Conservation (phyloP, 2,888 invertebrate species). For the Eupeodes latifasciatus region DNA sequence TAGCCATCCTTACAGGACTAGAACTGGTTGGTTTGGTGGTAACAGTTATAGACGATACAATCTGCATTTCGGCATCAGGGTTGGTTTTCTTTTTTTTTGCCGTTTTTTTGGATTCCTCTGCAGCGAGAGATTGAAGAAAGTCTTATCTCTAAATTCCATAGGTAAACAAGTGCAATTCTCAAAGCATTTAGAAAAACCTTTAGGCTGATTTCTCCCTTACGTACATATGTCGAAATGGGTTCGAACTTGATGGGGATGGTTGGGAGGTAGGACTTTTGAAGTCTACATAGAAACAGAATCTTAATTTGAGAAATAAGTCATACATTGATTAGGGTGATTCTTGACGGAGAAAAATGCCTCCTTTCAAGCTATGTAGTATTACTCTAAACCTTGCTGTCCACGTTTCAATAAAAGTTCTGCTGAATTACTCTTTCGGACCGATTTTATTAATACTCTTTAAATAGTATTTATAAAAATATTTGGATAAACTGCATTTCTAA, state of each 20-base stretch:
- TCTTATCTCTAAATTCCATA: constrained; percentile 24
- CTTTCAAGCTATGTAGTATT: too few species aligned
- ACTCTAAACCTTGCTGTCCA: too few species aligned
- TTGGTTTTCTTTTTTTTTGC: not conserved
- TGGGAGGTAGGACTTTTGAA: not conserved
- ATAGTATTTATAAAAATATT: too few species aligned
- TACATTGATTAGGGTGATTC: too few species aligned
- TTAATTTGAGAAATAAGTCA: too few species aligned
- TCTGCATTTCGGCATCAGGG: constrained; percentile 15
- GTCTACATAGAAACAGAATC: too few species aligned
- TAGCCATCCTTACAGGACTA: constrained; percentile 7
- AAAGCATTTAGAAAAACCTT: constrained; percentile 7
- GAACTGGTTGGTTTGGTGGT: constrained; percentile 1
- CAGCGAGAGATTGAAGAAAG: not conserved
- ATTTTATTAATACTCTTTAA: too few species aligned
- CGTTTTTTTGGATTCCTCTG: not conserved
- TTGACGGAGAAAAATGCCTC: too few species aligned
- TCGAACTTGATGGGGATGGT: not conserved
- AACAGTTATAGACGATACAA: not conserved
- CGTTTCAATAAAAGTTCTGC: too few species aligned
- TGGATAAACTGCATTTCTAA: too few species aligned
- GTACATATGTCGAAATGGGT: not conserved
- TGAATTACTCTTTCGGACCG: too few species aligned
- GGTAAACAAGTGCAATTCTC: constrained; percentile 25
- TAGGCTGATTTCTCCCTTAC: not conserved